These are phyloP conservation scores for Mastomys coucha DNA, from an alignment of 2,113 vertebrate species.

Conservation along the genomic window DNA sequence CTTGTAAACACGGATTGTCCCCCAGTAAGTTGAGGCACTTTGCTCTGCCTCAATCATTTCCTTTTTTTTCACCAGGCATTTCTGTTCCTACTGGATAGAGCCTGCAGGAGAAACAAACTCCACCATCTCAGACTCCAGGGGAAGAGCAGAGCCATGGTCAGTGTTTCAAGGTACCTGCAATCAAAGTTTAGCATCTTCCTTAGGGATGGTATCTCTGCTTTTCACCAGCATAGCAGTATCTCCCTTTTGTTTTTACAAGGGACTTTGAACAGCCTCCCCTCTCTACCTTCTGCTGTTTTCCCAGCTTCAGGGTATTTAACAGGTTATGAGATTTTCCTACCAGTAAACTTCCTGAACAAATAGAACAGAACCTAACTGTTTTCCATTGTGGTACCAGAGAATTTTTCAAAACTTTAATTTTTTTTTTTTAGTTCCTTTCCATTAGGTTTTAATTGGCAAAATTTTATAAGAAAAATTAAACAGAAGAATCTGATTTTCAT, in stretches of 20 bases:
- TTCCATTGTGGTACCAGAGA: conserved; percentile 72
- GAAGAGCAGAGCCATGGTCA: not conserved
- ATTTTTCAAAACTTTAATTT: conserved; percentile 72
- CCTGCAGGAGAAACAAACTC: not conserved
- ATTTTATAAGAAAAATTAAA: conserved; percentile 78
- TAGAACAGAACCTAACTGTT: conserved; percentile 64
- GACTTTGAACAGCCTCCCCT: not conserved
- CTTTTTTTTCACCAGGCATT: not conserved
- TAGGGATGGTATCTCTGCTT: not conserved
- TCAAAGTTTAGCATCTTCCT: not conserved
- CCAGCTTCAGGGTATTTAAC: conserved; percentile 79
- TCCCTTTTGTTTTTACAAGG: not conserved
- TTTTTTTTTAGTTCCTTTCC: conserved; percentile 74
- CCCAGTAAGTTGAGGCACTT: not conserved
- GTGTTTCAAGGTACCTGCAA: not conserved
- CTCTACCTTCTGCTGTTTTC: conserved; percentile 57
- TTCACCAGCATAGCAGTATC: not conserved
- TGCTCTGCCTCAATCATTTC: not conserved
- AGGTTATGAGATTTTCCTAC: conserved; percentile 81
- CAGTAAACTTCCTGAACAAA: conserved; percentile 79
- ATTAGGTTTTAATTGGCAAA: conserved; percentile 77
- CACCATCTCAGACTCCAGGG: not conserved
- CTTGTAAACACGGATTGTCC: not conserved
- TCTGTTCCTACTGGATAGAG: not conserved
- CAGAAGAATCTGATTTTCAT: conserved; percentile 71